A percentile compares a stretch with the other conserved stretches of the same genome.
These are phyloP conservation scores for Xylophagus ater DNA, from an alignment of 2,888 invertebrate genomes.

Conservation along the genomic window DNA sequence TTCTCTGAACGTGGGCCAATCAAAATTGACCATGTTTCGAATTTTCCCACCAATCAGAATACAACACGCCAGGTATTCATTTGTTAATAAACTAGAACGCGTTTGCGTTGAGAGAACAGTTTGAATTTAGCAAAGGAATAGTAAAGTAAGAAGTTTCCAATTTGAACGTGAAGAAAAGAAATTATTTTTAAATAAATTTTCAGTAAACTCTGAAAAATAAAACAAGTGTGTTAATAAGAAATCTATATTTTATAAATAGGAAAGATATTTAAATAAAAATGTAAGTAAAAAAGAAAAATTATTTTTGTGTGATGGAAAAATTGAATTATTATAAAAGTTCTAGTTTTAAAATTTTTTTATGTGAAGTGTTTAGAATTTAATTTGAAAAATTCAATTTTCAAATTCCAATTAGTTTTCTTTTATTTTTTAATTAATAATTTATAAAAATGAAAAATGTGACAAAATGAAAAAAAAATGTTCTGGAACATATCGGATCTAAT, in stretches of 20 bases:
- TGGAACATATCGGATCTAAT: slow-evolving; percentile 1
- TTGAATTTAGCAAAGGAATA: slow-evolving; percentile 29
- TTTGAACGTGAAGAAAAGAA: slow-evolving; percentile 14
- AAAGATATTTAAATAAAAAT: too few relatives aligned
- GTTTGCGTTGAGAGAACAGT: slow-evolving; percentile 27
- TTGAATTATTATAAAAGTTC: too few relatives aligned
- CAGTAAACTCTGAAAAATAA: too few relatives aligned
- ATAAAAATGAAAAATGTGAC: background rate
- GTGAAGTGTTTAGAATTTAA: too few relatives aligned
- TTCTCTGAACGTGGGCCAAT: slow-evolving; percentile 29
- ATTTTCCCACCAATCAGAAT: slow-evolving; percentile 24
- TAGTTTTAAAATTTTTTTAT: too few relatives aligned
- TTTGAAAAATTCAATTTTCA: too few relatives aligned
- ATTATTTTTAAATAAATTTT: too few relatives aligned
- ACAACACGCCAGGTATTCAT: slow-evolving; percentile 24
- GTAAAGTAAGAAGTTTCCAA: slow-evolving; percentile 17
- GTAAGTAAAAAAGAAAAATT: too few relatives aligned
- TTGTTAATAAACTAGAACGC: slow-evolving; percentile 32
- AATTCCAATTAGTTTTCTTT: too few relatives aligned
- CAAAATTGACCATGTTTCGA: slow-evolving; percentile 23
- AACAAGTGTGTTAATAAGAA: too few relatives aligned
- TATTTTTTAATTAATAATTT: background rate
- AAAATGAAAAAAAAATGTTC: background rate
- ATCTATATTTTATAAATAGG: too few relatives aligned
- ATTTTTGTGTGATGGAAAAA: too few relatives aligned